Conservation (phyloP, 2,888 invertebrate species). For the Athrips mouffetella region DNA sequence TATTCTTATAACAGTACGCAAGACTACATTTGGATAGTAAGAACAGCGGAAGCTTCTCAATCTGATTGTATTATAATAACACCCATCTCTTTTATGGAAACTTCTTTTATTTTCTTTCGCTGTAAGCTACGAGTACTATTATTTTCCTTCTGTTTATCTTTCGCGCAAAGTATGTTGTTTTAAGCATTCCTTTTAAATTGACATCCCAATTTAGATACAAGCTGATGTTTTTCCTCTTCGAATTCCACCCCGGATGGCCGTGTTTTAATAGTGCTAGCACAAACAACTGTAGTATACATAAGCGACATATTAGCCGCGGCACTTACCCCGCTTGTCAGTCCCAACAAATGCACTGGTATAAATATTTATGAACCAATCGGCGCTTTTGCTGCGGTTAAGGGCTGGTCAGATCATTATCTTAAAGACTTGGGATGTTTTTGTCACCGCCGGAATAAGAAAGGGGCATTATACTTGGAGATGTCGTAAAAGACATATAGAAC, state of each 20-base stretch:
- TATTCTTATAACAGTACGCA: conserved; percentile 6
- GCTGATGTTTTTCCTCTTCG: conserved; percentile 7
- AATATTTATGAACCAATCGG: conserved; percentile 38
- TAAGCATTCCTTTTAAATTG: too few species aligned
- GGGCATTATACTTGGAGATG: too few species aligned
- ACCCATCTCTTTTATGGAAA: neutral
- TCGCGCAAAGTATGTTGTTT: too few species aligned
- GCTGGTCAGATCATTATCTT: neutral
- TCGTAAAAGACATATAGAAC: too few species aligned
- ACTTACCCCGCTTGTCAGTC: conserved; percentile 37
- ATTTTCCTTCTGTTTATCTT: too few species aligned
- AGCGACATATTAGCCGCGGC: conserved; percentile 19
- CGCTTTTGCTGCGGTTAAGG: conserved; percentile 1
- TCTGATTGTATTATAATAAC: neutral
- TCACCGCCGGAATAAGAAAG: too few species aligned
- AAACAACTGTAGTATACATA: conserved; percentile 38
- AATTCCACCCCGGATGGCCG: conserved; percentile 18
- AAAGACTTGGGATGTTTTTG: too few species aligned
- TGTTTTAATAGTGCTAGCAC: conserved; percentile 28
- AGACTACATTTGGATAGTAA: conserved; percentile 1
- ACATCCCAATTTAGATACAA: neutral
- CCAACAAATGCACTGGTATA: conserved; percentile 45
- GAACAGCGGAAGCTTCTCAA: neutral
- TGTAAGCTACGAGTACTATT: too few species aligned
- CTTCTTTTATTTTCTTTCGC: too few species aligned